Evolutionary conservation across 2,888 invertebrate species (phyloP), one percentile per base, ranked within the genome.

Genomic region (Branchinecta sandiegonensis): DNA sequence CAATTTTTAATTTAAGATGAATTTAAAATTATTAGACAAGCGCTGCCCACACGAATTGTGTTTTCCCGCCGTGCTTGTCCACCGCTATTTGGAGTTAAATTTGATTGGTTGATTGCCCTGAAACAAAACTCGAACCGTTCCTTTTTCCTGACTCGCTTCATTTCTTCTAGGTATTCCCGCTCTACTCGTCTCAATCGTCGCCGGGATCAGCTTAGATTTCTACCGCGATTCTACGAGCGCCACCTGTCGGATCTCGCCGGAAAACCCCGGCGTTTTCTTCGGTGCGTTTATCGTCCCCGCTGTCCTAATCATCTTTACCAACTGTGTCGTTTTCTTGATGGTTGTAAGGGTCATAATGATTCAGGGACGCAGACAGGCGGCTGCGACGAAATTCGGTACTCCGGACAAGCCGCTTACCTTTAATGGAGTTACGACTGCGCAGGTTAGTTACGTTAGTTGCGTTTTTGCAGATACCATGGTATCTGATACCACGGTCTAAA

Each of bases 241-340:
- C 10, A 70, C 73, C 66, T 80, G 80, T 71, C 75, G 79, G 71
- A 74, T 80, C 66, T 78, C 78, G 0, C 76, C 77, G 11, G 72
- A 73, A 13, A 76, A 77, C 68, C 74, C 75, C 0, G 72, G 75
- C 13, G 76, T 79, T 5, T 80, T 80, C 73, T 80, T 79, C 72
- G 72, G 74, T 2, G 72, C 78, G 0, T 77, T 79, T 50, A 73
- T 81, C n/a, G 77, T 74, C 0, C 81, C 81, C 0, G 77, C 78
- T 6, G 76, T 77, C 67, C 48, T 77, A 8, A 76, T 80, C 47
- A 73, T 81, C 9, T 68, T 77, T 0, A 71, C 77, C 48, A 81
- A 81, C 72, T 73, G 75, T 46, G 71, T 77, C 7, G 77, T 79
- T 13, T 81, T 80, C 71, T 73, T 75, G 10, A 70, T 79, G 70